Evolutionary conservation across 2,888 invertebrate genomes (phyloP).

Genomic region (Cyclophora punctaria): DNA sequence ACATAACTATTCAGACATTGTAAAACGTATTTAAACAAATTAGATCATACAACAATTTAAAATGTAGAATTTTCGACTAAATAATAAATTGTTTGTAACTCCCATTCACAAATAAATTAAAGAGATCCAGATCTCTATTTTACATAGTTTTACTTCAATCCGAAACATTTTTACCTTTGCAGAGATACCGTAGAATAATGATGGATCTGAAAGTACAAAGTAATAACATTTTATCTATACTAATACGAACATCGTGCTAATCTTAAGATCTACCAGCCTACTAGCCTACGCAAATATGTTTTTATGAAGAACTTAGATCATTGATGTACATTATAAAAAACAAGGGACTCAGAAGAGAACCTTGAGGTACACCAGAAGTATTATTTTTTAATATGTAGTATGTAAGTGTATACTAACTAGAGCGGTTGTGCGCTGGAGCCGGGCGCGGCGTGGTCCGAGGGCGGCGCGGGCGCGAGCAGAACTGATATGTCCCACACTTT

Average conservation of each 20-base stretch:
- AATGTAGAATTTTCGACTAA: not conserved
- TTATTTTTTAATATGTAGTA: not conserved
- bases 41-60: no score
- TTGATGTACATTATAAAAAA: no score
- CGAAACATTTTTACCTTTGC: constrained; percentile 1
- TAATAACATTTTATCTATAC: no score
- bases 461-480: constrained; percentile 62
- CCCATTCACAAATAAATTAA: constrained; percentile 15
- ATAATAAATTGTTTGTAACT: constrained; percentile 12
- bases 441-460: constrained; percentile 20
- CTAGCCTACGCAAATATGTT: no score
- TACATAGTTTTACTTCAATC: constrained; percentile 7
- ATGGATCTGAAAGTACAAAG: not conserved
- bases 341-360: no score
- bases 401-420: constrained; percentile 17
- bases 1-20: no score
- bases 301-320: no score
- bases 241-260: no score
- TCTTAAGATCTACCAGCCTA: no score
- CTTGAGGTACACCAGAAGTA: no score
- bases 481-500: constrained; percentile 93
- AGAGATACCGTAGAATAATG: not conserved
- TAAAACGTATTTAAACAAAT: no score
- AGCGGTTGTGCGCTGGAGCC: constrained; percentile 32
- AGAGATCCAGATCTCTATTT: constrained; percentile 15